Percentiles rank a stretch among this genome's conserved stretches.
phyloP scores from a whole-genome alignment of 2,888 invertebrate genomes.

The Eugnorisma glareosa region DNA sequence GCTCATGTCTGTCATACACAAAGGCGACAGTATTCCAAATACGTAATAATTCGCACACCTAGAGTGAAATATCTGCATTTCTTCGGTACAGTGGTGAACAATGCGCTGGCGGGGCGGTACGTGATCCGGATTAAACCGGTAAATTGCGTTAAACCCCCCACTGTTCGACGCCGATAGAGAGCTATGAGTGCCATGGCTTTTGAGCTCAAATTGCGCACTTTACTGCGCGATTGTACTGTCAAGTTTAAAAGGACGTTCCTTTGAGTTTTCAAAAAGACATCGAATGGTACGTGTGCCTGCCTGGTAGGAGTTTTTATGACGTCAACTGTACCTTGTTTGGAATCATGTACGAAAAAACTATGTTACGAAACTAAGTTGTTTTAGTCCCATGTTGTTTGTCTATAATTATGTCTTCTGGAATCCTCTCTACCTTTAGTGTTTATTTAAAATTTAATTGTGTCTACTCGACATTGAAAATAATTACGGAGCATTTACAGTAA shows the following conservation, averaged over 20 bases:
- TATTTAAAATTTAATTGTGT: background rate
- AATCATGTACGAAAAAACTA: background rate
- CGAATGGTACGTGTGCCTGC: background rate
- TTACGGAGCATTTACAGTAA: background rate
- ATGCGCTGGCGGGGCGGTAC: conserved; percentile 62
- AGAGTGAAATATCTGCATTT: conserved; percentile 67
- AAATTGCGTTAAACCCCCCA: conserved; percentile 76
- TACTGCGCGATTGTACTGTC: conserved; percentile 61
- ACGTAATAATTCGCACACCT: conserved; percentile 56
- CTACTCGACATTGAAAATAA: background rate
- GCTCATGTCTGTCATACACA: conserved; percentile 14
- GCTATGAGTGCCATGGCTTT: conserved; percentile 68
- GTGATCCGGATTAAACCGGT: conserved; percentile 75
- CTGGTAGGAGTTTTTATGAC: background rate
- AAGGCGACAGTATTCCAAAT: conserved; percentile 31
- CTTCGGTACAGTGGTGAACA: conserved; percentile 66
- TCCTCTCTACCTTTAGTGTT: background rate
- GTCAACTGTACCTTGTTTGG: background rate
- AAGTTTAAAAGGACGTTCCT: conserved; percentile 37
- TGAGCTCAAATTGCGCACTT: conserved; percentile 70
- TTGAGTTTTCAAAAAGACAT: conserved; percentile 36
- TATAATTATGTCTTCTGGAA: too few relatives aligned
- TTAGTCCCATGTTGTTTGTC: too few relatives aligned
- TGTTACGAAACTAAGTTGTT: too few relatives aligned
- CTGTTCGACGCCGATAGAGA: conserved; percentile 76